Conservation (phyloP, 2,797 vertebrate species). For the Tapirus indicus region DNA sequence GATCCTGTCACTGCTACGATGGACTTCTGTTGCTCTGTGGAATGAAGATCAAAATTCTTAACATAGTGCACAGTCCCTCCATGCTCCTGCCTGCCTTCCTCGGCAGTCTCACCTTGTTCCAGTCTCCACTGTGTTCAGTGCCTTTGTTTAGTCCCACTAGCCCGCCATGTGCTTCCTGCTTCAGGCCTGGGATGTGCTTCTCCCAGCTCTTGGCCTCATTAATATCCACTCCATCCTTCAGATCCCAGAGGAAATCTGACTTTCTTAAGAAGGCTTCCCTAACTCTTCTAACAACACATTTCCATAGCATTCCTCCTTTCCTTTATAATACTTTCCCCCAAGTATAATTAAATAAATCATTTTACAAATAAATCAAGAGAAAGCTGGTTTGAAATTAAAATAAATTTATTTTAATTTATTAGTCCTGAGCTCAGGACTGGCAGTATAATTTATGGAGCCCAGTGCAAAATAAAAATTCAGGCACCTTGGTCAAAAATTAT, state of each 20-base stretch:
- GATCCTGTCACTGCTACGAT: neutral
- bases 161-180: neutral
- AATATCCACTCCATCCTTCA: neutral
- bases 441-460: neutral
- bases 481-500: neutral
- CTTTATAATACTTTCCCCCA: neutral
- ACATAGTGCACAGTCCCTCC: neutral
- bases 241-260: neutral
- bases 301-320: neutral
- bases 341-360: neutral
- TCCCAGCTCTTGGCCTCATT: neutral
- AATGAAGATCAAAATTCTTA: neutral
- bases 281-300: neutral
- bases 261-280: neutral
- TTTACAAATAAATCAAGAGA: conserved; percentile 33
- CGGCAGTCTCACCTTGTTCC: neutral
- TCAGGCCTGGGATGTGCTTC: no score
- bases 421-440: neutral
- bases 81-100: neutral
- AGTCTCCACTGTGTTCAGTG: no score
- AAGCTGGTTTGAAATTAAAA: neutral
- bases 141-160: neutral
- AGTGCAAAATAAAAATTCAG: neutral
- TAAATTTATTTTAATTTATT: neutral
- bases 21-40: neutral